These are phyloP conservation scores for Phoenicopterus ruber DNA, from an alignment of 2,113 vertebrate species.

Conservation along the genomic window DNA sequence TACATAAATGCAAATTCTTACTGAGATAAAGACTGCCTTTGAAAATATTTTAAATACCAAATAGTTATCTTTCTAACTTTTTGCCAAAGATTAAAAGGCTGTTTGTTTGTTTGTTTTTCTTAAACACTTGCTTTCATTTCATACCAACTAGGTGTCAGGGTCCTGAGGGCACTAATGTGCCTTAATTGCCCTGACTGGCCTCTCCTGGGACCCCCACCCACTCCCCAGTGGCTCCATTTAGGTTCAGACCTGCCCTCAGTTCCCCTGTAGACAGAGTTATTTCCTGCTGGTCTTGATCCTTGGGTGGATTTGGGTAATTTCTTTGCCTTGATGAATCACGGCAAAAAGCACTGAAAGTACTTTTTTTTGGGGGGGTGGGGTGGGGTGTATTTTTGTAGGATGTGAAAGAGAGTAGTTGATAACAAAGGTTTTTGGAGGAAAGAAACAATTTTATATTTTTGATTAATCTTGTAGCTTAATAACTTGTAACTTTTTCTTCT, in stretches of 20 bases:
- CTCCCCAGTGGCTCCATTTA: not conserved
- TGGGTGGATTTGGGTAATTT: not conserved
- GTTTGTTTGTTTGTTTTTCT: not conserved
- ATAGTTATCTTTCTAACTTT: not conserved
- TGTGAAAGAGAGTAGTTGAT: not conserved
- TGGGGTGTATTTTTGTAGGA: not conserved
- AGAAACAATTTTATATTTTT: not conserved
- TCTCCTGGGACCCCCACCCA: not conserved
- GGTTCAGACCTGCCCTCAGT: not conserved
- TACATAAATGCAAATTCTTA: not conserved
- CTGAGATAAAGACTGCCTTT: not conserved
- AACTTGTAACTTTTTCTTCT: not conserved
- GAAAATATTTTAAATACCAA: not conserved
- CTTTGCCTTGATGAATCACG: not conserved
- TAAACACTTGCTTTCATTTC: not conserved
- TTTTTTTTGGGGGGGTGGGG: rapidly evolving
- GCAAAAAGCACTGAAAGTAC: not conserved
- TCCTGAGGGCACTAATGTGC: not conserved
- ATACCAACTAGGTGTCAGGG: not conserved
- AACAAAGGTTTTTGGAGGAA: not conserved
- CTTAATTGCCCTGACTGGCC: not conserved
- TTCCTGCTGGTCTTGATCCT: not conserved
- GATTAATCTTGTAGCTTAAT: not conserved
- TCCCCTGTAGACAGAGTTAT: not conserved
- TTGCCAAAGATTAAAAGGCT: not conserved